Conservation (phyloP, 2,888 invertebrate species). For the Phalera bucephala region DNA sequence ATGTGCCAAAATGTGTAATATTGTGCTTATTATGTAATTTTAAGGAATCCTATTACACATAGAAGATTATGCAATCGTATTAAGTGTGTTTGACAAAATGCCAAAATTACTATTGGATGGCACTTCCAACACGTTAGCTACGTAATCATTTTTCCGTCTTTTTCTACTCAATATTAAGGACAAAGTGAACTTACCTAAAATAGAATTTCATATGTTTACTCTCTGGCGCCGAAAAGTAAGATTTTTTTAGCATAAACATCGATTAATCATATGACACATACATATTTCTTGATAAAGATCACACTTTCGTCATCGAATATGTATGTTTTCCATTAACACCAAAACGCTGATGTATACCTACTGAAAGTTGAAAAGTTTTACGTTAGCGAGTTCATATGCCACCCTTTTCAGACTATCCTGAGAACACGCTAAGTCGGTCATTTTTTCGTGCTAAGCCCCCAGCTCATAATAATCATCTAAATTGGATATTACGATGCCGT, state of each 20-base stretch:
- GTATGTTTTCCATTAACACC: not conserved
- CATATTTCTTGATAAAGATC: not conserved
- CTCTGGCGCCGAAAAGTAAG: not conserved
- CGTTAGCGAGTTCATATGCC: too few relatives aligned
- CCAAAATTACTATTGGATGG: conserved; percentile 8
- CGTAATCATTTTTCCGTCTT: too few relatives aligned
- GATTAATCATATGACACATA: not conserved
- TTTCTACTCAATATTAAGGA: too few relatives aligned
- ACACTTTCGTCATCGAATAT: not conserved
- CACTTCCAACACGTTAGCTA: conserved; percentile 4
- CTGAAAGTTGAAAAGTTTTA: too few relatives aligned
- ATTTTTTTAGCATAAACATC: not conserved
- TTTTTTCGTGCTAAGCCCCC: too few relatives aligned
- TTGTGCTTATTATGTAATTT: conserved; percentile 9
- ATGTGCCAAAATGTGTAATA: too few relatives aligned
- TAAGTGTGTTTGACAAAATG: conserved; percentile 8
- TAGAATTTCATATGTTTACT: not conserved
- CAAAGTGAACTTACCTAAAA: too few relatives aligned
- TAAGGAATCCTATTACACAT: not conserved
- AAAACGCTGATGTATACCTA: too few relatives aligned
- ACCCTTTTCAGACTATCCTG: too few relatives aligned
- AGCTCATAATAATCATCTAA: too few relatives aligned
- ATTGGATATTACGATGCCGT: too few relatives aligned
- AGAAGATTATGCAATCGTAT: not conserved
- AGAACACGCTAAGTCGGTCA: too few relatives aligned